Evolutionary conservation across 2,888 invertebrate species (phyloP).

Genomic region (Clepsis dumicolana): DNA sequence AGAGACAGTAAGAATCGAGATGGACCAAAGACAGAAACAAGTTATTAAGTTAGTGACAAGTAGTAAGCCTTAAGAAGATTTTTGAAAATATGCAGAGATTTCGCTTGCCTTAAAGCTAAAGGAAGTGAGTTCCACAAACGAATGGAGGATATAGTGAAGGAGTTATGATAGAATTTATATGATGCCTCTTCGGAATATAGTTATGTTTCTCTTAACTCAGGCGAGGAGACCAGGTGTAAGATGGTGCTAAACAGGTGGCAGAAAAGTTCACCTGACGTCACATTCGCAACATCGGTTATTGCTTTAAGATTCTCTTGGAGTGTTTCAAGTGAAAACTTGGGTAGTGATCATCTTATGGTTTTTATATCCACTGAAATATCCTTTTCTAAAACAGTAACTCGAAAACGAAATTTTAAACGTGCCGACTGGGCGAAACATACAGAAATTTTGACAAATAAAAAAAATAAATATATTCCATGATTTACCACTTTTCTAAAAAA

Average conservation of each 20-base stretch:
- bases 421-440: neutral
- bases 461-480: too few relatives aligned
- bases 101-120: too few relatives aligned
- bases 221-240: slow-evolving; percentile 3
- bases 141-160: too few relatives aligned
- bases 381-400: neutral
- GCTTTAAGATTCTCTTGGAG: slow-evolving; percentile 10
- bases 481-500: too few relatives aligned
- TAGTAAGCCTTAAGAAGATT: too few relatives aligned
- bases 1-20: too few relatives aligned
- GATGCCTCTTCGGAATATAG: neutral
- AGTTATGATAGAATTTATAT: too few relatives aligned
- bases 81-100: too few relatives aligned
- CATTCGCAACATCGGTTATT: slow-evolving; percentile 2
- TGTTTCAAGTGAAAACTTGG: too few relatives aligned
- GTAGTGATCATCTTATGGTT: slow-evolving; percentile 16
- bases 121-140: too few relatives aligned
- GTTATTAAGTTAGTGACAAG: too few relatives aligned
- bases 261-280: slow-evolving; percentile 8
- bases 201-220: neutral
- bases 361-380: neutral
- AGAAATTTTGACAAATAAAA: neutral
- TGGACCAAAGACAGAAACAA: too few relatives aligned
- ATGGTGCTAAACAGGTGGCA: neutral
- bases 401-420: neutral